phyloP scores from a whole-genome alignment of 2,888 invertebrate genomes.

The Pachydiplax longipennis region DNA sequence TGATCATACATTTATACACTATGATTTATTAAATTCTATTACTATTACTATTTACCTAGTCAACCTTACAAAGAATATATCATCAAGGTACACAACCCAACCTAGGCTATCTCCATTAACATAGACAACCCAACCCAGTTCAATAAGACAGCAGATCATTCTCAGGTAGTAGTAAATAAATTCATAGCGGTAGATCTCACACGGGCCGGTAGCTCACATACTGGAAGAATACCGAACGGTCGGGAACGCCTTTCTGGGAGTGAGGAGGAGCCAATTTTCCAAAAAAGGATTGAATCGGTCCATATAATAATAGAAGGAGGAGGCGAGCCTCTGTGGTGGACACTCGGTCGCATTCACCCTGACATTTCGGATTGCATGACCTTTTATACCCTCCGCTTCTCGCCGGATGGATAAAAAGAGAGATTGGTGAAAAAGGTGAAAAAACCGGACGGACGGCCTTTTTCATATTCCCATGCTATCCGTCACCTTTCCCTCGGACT shows the following conservation, averaged over 20 bases:
- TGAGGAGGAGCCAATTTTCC: background rate
- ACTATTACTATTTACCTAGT: no score
- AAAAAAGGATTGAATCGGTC: background rate
- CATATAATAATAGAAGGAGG: conserved; percentile 6
- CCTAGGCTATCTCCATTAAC: no score
- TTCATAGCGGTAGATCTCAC: no score
- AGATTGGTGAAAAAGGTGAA: background rate
- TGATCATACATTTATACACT: no score
- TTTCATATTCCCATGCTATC: background rate
- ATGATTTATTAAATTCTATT: no score
- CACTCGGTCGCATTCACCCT: conserved; percentile 26
- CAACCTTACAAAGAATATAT: no score
- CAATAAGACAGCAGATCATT: no score
- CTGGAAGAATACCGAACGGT: no score
- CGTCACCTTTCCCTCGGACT: background rate
- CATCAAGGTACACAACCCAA: no score
- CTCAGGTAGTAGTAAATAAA: no score
- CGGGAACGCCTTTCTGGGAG: background rate
- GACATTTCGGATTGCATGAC: conserved; percentile 26
- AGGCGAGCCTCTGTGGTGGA: background rate
- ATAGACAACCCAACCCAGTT: no score
- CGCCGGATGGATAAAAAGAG: background rate
- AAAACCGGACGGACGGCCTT: background rate
- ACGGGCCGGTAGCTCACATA: no score
- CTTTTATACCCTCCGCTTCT: background rate